Evolutionary conservation across 1,140 invertebrate genomes (phyloP), one percentile per base, ranked within the genome.

Genomic region (Parapsyche elsis): DNA sequence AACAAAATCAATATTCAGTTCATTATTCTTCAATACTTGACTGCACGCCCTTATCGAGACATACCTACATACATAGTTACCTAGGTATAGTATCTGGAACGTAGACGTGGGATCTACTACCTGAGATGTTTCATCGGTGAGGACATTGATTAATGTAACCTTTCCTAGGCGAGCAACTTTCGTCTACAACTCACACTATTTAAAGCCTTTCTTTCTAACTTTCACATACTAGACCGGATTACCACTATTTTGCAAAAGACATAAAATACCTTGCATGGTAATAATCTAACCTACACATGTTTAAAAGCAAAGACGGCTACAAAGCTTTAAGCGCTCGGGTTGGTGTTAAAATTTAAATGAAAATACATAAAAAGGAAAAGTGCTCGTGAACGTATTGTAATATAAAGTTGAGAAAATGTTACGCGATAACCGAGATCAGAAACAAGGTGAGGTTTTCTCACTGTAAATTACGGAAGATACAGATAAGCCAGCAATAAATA

Each of bases 401-500:
- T 38, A 38, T 7, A 38, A n/a, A n/a, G n/a, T n/a, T n/a, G n/a
- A 38, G 30, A 38, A 38, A 38, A 38, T 7, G 30, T 38, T 38
- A 38, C 30, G 30, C 30, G 30, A 38, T 38, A 38, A 38, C 30
- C 30, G 30, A 53, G 49, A 53, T 53, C 75, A 61, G 23, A 77
- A 64, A 77, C 75, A 59, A 76, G 49, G 59, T 16, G 67, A 7
- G 19, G 7, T 53, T 49, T 76, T n/a, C 75, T 49, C 26, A 53
- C 75, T 77, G 75, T 77, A 77, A 77, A 77, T 77, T 77, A 77
- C 75, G 30, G 7, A 64, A 61, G 53, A 77, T 64, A 77, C 57
- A 77, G 75, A 77, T 77, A 77, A 77, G 75, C 75, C 38, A 53
- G 75, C 75, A 64, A 77, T 77, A 77, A 77, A 77, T 77, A 77